A percentile compares a stretch with the other conserved stretches of the same genome.
Evolutionary conservation across 2,797 vertebrate genomes (phyloP).

Genomic region (Periparus ater): DNA sequence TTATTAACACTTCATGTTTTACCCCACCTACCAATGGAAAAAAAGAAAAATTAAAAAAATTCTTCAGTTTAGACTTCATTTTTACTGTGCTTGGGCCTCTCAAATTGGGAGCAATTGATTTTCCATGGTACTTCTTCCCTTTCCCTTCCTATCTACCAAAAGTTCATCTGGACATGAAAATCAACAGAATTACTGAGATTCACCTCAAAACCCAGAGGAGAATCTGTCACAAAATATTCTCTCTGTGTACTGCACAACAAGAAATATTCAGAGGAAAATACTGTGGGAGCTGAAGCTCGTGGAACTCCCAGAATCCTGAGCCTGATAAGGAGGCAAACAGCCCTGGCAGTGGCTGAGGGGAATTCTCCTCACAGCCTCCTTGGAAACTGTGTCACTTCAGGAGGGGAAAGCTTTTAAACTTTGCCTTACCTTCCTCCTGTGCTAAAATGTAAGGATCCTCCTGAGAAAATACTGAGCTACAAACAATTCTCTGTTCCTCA

Average conservation of each 20-base stretch:
- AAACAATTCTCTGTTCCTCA: no score
- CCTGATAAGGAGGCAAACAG: not conserved
- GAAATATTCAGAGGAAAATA: not conserved
- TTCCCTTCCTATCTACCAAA: not conserved
- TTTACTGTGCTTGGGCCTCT: not conserved
- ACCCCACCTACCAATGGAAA: conserved; percentile 65
- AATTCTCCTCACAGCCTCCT: no score
- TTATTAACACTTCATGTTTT: conserved; percentile 69
- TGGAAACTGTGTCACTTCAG: no score
- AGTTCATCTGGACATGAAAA: not conserved
- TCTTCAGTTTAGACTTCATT: not conserved
- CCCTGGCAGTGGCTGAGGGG: not conserved
- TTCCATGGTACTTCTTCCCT: not conserved
- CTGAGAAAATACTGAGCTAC: no score
- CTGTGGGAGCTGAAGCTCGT: not conserved
- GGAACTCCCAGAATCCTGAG: not conserved
- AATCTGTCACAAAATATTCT: not conserved
- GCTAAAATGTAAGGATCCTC: no score
- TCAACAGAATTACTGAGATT: not conserved
- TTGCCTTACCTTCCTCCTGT: no score
- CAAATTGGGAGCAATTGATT: not conserved
- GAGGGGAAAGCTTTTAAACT: not conserved
- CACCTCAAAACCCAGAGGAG: not conserved
- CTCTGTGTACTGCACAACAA: no score
- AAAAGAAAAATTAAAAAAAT: not conserved